phyloP scores from a whole-genome alignment of 2,797 vertebrate species.

The Cirrhinus molitorella region DNA sequence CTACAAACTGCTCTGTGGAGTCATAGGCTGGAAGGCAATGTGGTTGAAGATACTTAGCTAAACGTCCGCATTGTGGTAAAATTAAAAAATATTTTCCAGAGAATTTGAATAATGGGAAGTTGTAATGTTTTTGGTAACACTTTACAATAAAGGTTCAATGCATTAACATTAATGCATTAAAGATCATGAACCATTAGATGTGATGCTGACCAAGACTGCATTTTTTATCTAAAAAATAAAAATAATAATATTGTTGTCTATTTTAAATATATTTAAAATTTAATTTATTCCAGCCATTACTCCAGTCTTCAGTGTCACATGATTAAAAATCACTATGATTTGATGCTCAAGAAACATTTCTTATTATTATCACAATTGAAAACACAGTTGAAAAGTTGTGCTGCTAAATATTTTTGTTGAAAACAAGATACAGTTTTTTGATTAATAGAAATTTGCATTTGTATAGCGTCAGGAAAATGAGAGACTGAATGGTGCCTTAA shows the following conservation, averaged over 20 bases:
- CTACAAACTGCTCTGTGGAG: neutral
- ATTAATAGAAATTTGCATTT: too few species aligned
- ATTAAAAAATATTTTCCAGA: neutral
- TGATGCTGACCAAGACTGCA: neutral
- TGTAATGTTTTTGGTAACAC: neutral
- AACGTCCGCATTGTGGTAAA: too few species aligned
- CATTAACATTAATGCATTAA: neutral
- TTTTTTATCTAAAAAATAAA: neutral
- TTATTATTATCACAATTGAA: too few species aligned
- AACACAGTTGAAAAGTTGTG: too few species aligned
- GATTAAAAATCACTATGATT: too few species aligned
- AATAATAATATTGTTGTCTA: neutral
- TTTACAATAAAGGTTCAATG: neutral
- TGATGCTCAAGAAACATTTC: too few species aligned
- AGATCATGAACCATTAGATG: too few species aligned
- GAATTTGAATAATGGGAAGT: neutral
- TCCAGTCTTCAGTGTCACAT: neutral
- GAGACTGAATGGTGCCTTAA: conserved; percentile 59
- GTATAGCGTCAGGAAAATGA: too few species aligned
- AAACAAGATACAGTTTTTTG: neutral
- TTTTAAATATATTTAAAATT: neutral
- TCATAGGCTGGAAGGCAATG: neutral
- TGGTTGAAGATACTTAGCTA: too few species aligned
- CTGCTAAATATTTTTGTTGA: too few species aligned
- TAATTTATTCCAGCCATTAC: neutral